These are phyloP conservation scores for Barnardius zonarius DNA, from an alignment of 2,113 vertebrate species.

Conservation along the genomic window DNA sequence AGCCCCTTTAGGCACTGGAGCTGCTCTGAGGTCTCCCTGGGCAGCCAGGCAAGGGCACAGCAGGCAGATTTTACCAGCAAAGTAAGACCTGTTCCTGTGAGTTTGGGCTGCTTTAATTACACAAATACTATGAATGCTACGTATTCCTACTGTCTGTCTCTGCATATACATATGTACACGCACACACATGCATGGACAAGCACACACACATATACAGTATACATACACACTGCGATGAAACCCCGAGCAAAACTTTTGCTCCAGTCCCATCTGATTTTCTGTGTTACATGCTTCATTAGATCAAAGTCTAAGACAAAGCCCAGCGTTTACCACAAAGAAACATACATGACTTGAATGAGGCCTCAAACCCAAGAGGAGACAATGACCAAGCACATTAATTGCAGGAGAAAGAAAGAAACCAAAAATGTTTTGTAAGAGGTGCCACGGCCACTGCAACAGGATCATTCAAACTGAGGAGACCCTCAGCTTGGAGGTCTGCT, in stretches of 20 bases:
- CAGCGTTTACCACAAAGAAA: not conserved
- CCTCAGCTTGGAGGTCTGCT: accelerated
- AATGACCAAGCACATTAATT: accelerated
- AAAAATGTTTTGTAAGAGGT: not conserved
- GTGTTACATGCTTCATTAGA: accelerated
- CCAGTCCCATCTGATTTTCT: not conserved
- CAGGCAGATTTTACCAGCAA: not conserved
- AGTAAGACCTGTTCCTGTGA: not conserved
- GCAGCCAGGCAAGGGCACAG: not conserved
- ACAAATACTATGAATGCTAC: too few relatives aligned
- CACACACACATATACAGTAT: not conserved
- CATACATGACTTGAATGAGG: not conserved
- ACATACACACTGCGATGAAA: not conserved
- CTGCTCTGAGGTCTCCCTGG: not conserved
- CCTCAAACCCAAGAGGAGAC: not conserved
- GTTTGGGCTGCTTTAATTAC: not conserved
- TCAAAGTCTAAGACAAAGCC: not conserved
- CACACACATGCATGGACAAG: accelerated
- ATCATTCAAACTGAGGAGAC: accelerated
- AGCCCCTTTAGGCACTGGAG: not conserved
- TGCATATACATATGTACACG: accelerated
- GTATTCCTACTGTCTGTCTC: too few relatives aligned
- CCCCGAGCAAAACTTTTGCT: not conserved
- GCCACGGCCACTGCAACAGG: not conserved
- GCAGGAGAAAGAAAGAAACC: not conserved